Base-by-base conservation (phyloP, 2,797 vertebrate genomes). In the Macropodus opercularis region DNA sequence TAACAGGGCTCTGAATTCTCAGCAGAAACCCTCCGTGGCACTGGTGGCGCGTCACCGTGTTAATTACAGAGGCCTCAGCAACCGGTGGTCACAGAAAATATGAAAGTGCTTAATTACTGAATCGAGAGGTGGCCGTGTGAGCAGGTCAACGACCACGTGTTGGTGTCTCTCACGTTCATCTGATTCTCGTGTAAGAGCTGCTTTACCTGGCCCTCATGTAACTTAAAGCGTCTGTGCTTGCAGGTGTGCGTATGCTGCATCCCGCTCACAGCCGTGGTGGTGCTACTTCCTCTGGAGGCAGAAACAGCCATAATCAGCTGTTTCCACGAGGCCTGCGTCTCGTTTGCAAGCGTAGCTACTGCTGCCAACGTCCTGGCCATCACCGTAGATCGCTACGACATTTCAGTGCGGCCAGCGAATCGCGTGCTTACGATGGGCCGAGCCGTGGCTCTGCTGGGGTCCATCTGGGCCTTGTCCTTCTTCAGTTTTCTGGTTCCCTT, bases 281-380 rank as follows among this genome's bases (percentile, higher is more conserved):
- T 96, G 58, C 91, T 98, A 69, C 93, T 97, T 75, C 94, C 96
- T 46, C 63, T 94, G 77, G 95, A 94, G 77, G 91, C 90, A 34
- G 95, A 95, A 87, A 94, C 92, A 1, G 93, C 94, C 72, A 91
- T 96, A 72, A 93, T 97, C 60, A 94, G 93, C 91, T 97, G 96
- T 87, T 97, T 98, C 89, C 96, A 98, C 2, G 96, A 98, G 90
- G 96, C 96, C 57, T 95, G 95, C 8, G 92, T 98, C 73, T 98
- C 96, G 47, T 98, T 98, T 24, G 93, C 95, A 38, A 96, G 96
- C 3, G 95, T 98, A 63, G 95, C 96, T 19, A 98, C 96, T 0
- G 96, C 95, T 50, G 94, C 95, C 65, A 98, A 95, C 0, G 95
- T 98, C 67, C 93, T 98, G 27, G 96, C 95, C 49, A 97, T 98